phyloP scores from a whole-genome alignment of 2,113 vertebrate genomes.

The Mugil cephalus region DNA sequence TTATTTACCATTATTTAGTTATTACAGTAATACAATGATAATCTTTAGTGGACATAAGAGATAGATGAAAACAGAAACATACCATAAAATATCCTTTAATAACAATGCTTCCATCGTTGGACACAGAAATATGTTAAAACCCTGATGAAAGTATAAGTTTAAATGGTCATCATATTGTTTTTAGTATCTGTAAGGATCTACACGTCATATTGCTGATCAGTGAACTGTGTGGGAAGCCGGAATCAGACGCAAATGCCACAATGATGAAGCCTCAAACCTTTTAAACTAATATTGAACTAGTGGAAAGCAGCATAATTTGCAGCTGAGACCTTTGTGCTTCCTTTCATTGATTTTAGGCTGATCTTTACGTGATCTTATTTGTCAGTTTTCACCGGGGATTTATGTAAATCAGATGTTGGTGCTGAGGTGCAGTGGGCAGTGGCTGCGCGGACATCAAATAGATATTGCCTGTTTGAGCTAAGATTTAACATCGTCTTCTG shows the following conservation, averaged over 20 bases:
- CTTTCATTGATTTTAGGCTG: not conserved
- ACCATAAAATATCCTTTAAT: no score
- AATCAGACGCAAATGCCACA: not conserved
- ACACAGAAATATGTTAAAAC: no score
- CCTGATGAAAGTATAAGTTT: no score
- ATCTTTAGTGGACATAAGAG: no score
- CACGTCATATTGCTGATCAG: not conserved
- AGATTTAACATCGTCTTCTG: constrained; percentile 9
- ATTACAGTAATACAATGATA: no score
- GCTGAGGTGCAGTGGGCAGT: not conserved
- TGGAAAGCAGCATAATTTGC: not conserved
- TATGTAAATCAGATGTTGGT: constrained; percentile 1
- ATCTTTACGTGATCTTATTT: not conserved
- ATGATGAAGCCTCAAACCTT: not conserved
- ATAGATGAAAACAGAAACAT: no score
- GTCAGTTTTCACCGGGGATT: constrained; percentile 7
- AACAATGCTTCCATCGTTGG: no score
- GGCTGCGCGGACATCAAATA: constrained; percentile 41
- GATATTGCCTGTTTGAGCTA: constrained; percentile 25
- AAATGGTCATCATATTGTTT: no score
- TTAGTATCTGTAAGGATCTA: not conserved
- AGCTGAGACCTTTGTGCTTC: not conserved
- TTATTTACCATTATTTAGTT: no score
- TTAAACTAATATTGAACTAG: not conserved
- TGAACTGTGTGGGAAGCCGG: not conserved